These are phyloP conservation scores for Trachurus trachurus DNA, from an alignment of 2,797 vertebrate genomes.

Conservation along the genomic window DNA sequence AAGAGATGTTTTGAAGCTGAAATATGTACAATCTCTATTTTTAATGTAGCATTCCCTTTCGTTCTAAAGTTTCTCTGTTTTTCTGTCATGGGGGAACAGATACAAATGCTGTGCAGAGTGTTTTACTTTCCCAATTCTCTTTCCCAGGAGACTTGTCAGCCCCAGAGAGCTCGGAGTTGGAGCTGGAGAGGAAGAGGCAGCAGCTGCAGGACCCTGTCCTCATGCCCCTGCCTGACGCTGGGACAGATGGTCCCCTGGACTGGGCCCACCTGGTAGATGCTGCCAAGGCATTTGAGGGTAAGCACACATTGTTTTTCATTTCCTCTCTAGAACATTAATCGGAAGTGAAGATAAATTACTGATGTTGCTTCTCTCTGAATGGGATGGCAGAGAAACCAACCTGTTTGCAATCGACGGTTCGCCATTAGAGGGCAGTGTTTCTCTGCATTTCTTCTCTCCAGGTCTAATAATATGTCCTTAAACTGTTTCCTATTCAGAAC, in stretches of 20 bases:
- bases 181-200: conserved; percentile 89
- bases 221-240: conserved; percentile 94
- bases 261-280: conserved; percentile 98
- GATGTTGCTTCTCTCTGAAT: background rate
- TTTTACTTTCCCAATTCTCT: conserved; percentile 15
- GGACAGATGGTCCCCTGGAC: conserved; percentile 92
- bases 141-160: conserved; percentile 92
- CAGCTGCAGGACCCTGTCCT: conserved; percentile 92
- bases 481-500: conserved; percentile 84
- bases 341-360: conserved; percentile 19
- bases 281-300: conserved; percentile 98
- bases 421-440: conserved; percentile 58
- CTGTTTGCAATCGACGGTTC: background rate
- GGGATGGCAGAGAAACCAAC: background rate
- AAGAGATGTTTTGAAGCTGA: background rate
- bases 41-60: background rate
- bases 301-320: conserved; percentile 12
- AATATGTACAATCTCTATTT: background rate
- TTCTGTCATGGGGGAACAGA: background rate
- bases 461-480: conserved; percentile 17
- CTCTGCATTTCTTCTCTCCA: conserved; percentile 1
- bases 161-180: conserved; percentile 91
- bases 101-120: conserved; percentile 3
- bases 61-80: background rate
- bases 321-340: background rate